These are phyloP conservation scores for Leptoclinus maculatus DNA, from an alignment of 2,797 vertebrate species.

Conservation along the genomic window DNA sequence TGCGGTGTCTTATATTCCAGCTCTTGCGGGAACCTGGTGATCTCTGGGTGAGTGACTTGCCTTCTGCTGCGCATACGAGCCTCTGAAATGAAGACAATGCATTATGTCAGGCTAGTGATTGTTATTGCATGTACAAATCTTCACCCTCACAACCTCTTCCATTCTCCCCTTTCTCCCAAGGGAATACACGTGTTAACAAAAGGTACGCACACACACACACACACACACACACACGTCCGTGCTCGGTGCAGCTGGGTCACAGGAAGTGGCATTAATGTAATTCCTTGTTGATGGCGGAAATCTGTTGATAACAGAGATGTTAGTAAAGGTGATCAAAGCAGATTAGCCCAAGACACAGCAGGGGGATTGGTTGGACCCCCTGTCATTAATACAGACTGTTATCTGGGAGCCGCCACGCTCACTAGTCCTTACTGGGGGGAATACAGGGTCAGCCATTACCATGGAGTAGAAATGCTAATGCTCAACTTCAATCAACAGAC, in stretches of 20 bases:
- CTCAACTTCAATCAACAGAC: constrained; percentile 78
- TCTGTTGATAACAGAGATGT: constrained; percentile 89
- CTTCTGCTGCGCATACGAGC: constrained; percentile 36
- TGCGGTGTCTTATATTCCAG: constrained; percentile 64
- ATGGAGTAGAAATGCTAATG: constrained; percentile 84
- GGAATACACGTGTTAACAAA: constrained; percentile 64
- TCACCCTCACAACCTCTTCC: constrained; percentile 51
- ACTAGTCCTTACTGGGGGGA: constrained; percentile 78
- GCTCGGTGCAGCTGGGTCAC: constrained; percentile 72
- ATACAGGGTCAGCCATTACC: constrained; percentile 81
- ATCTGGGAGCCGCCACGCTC: constrained; percentile 73
- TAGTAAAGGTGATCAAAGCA: constrained; percentile 87
- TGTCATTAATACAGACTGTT: constrained; percentile 84
- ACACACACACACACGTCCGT: constrained; percentile 29
- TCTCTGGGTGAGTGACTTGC: constrained; percentile 48
- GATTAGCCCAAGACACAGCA: constrained; percentile 83
- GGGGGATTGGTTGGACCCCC: constrained; percentile 73
- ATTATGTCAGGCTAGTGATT: constrained; percentile 47
- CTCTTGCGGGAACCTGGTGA: constrained; percentile 56
- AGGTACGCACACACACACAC: constrained; percentile 28
- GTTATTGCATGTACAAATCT: constrained; percentile 69
- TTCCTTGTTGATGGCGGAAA: constrained; percentile 84
- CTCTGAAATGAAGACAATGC: constrained; percentile 58
- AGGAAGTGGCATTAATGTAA: constrained; percentile 83
- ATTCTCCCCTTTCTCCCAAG: constrained; percentile 52